Base-by-base conservation (phyloP, 2,797 vertebrate genomes). In the Pipistrellus kuhlii region DNA sequence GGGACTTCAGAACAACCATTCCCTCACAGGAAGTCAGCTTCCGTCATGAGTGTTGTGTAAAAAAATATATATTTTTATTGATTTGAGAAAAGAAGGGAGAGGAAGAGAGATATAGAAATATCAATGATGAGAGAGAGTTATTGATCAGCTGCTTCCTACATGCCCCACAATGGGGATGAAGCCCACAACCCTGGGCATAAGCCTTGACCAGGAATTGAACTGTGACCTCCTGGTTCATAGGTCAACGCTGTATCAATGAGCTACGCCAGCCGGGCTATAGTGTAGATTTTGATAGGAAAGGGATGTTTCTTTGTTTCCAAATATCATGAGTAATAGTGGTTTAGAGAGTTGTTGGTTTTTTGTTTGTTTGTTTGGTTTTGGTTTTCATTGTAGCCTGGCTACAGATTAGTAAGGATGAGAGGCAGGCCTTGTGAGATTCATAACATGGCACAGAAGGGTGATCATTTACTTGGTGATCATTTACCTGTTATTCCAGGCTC, bases 261-360 rank as follows among this genome's bases (percentile, higher is more conserved):
- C 57, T 27, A 59, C 0, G 2, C 57, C 25, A 59, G 25, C 25
- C 2, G 0, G 57, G 57, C 25, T 59, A 13, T 15, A 76, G 38
- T 75, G 90, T 90, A 66, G 35, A 76, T 88, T 73, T 88, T 93
- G 62, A 48, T 59, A 72, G 71, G 64, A 88, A 66, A 69, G 15
- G 5, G 7, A 51, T 64, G 53, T 17, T 80, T 46, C 3, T 64
- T 93, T 92, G 38, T 87, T 57, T 82, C 23, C 38, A 88, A 46
- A 86, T 80, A 76, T 91, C 46, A 32, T 32, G 85, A 77, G 14
- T 32, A n/a, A 53, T 84, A 35, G 2, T 85, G 73, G 66, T 57
- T 83, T 44, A 23, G 32, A 18, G 46, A 51, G 87, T 48, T 7
- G n/a, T 1, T 57, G n/a, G 1, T 59, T 77, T 88, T 88, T 53